Evolutionary conservation across 1,140 invertebrate genomes (phyloP), one percentile per base, ranked within the genome.

Genomic region (Onthophagus taurus): DNA sequence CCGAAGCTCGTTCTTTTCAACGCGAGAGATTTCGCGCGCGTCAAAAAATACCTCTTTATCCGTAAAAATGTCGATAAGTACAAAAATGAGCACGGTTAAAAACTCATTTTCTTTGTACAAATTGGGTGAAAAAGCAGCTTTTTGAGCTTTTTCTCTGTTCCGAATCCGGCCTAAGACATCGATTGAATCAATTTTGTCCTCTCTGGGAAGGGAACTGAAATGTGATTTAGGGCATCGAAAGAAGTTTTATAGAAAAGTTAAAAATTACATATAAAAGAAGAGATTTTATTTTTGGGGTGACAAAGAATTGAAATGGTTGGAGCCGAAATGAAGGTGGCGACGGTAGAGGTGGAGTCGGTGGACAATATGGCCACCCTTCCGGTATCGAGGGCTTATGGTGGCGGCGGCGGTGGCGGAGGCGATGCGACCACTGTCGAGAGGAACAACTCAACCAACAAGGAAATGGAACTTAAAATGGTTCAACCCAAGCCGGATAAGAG

Each of bases 291-390:
- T 3, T 5, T 17, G n/a, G 14, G 11, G 29, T 11, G 31, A n/a
- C 13, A 11, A 12, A 12, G 4, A 39, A 36, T 66, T 64, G 67
- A 64, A 64, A 79, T 79, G 77, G 72, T 73, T 51, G 77, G 74
- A 56, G 76, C 80, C 63, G 84, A 88, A 69, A 79, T 87, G 65
- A 87, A 86, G 71, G 81, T 88, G 64, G 81, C 85, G 50, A 88
- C 84, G 24, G 84, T 88, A 48, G 83, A 87, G 63, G 74, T 84
- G 55, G 83, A 85, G 65, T 72, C 81, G 36, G 77, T 81, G 47
- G 83, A 86, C 69, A 85, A 87, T 63, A 87, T 85, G 76, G 84
- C 85, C 52, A 89, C 85, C 6, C 72, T 89, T 62, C 85, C 84
- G 38, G 83, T 87, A 19, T 67, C 58, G 56, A 64, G 59, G 42